Percentiles rank a stretch among this genome's conserved stretches.
These are phyloP conservation scores for Drosophila tristis DNA, from an alignment of 1,140 invertebrate species.

Conservation along the genomic window DNA sequence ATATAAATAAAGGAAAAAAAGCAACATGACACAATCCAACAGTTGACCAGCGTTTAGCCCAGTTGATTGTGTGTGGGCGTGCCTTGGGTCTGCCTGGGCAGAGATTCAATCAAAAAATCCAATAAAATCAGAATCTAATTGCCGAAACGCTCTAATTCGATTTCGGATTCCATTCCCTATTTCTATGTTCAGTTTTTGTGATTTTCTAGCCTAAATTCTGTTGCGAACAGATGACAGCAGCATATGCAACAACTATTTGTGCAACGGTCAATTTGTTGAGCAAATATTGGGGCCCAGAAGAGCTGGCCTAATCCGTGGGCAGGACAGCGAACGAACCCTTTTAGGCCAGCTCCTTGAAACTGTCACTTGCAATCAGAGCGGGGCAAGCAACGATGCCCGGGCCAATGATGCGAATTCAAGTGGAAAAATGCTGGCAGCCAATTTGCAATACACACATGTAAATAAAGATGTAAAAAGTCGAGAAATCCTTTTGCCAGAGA, in stretches of 20 bases:
- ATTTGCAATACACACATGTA: constrained; percentile 65
- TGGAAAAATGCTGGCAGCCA: constrained; percentile 73
- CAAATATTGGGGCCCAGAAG: constrained; percentile 40
- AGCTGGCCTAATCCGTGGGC: constrained; percentile 15
- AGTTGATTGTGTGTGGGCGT: constrained; percentile 56
- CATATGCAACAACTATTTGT: constrained; percentile 67
- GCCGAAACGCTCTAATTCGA: constrained; percentile 46
- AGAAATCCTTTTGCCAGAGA: constrained; percentile 7
- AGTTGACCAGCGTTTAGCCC: constrained; percentile 27
- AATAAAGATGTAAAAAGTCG: constrained; percentile 48
- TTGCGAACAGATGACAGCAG: constrained; percentile 14
- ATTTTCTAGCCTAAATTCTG: too few species aligned
- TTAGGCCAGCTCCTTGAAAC: constrained; percentile 57
- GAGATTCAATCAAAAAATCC: constrained; percentile 65
- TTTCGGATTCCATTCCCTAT: constrained; percentile 14
- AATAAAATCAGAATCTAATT: constrained; percentile 72
- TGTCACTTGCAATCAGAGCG: constrained; percentile 71
- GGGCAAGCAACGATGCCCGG: constrained; percentile 27
- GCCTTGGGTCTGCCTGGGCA: background rate
- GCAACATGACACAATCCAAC: constrained; percentile 12
- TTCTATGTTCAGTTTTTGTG: too few species aligned
- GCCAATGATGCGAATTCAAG: constrained; percentile 74
- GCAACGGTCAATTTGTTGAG: constrained; percentile 72
- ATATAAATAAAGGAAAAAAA: constrained; percentile 13
- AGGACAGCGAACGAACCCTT: constrained; percentile 47